phyloP scores from a whole-genome alignment of 2,797 vertebrate species.

The Lophotriccus pileatus region DNA sequence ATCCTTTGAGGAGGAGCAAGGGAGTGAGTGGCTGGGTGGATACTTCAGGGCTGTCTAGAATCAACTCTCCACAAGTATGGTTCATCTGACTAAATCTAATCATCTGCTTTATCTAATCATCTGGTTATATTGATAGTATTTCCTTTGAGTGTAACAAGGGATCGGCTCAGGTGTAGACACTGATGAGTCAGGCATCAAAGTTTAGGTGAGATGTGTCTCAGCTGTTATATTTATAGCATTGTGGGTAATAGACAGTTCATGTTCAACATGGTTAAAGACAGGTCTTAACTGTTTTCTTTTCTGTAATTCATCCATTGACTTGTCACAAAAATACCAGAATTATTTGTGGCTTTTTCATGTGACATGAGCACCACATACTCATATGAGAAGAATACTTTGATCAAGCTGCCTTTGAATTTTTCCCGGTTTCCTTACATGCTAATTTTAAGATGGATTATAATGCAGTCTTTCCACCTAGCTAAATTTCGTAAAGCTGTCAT shows the following conservation, averaged over 20 bases:
- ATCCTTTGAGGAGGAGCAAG: neutral
- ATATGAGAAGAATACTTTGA: neutral
- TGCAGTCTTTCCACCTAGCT: neutral
- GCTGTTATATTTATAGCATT: neutral
- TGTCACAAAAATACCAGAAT: neutral
- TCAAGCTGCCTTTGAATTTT: neutral
- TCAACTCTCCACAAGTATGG: neutral
- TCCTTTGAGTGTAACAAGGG: neutral
- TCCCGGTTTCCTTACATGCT: neutral
- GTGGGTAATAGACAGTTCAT: neutral
- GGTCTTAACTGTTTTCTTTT: neutral
- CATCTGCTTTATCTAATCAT: neutral
- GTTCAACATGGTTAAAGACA: neutral
- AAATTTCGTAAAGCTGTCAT: neutral
- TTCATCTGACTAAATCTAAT: neutral
- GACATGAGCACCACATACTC: neutral
- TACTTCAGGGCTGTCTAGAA: neutral
- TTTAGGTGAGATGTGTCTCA: neutral
- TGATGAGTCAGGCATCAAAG: neutral
- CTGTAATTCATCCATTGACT: neutral
- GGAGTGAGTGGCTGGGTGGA: neutral
- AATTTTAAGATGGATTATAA: neutral
- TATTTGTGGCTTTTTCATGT: neutral
- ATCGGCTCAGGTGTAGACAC: neutral
- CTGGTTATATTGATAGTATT: neutral